Conservation (phyloP, 2,888 invertebrate genomes). For the Protophormia terraenovae region DNA sequence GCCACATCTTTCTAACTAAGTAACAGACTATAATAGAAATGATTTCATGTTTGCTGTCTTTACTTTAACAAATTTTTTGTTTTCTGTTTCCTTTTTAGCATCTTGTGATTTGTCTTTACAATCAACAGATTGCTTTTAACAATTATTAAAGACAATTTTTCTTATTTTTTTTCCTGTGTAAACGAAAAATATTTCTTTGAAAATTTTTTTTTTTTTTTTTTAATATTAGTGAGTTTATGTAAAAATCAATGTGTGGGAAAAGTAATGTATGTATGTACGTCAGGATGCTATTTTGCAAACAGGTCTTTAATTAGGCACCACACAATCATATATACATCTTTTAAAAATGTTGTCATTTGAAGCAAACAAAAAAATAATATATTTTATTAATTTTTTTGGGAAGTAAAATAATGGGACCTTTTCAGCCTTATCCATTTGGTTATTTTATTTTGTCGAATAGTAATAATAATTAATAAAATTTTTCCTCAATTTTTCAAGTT, state of each 20-base stretch:
- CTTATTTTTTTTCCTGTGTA: neutral
- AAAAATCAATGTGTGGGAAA: neutral
- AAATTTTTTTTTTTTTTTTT: no score
- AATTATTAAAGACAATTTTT: constrained; percentile 50
- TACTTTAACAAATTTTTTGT: constrained; percentile 9
- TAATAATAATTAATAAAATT: no score
- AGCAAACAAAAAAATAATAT: neutral
- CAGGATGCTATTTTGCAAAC: constrained; percentile 7
- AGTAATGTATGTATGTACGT: neutral
- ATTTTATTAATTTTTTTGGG: no score
- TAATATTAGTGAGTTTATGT: neutral
- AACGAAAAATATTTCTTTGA: neutral
- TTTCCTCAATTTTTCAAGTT: no score
- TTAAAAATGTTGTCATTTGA: neutral
- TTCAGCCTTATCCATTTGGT: no score
- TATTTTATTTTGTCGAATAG: no score
- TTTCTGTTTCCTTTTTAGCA: constrained; percentile 10
- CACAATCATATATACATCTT: no score
- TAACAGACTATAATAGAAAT: constrained; percentile 54
- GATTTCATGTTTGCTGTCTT: constrained; percentile 42
- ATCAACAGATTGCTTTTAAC: constrained; percentile 67
- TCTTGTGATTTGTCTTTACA: constrained; percentile 54
- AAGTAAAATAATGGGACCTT: no score
- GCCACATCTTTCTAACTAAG: neutral
- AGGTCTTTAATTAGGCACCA: constrained; percentile 33